Conservation (phyloP, 1,140 invertebrate genomes). For the Carposina sasakii region DNA sequence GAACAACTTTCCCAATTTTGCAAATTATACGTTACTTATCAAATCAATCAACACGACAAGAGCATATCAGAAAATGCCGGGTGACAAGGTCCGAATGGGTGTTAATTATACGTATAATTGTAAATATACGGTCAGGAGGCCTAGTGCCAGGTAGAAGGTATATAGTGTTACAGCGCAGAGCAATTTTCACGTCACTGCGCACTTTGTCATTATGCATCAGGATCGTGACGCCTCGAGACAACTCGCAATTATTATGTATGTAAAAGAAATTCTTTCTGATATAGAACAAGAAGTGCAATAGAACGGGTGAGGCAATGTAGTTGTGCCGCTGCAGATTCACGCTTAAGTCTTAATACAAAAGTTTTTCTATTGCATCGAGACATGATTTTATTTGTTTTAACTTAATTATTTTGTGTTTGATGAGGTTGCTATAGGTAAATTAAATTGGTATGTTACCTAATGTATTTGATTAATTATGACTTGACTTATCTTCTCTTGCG, state of each 20-base stretch:
- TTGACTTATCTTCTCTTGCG: no score
- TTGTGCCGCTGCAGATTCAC: no score
- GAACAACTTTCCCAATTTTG: no score
- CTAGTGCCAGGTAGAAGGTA: constrained; percentile 9
- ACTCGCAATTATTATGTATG: constrained; percentile 71
- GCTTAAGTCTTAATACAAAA: no score
- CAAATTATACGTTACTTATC: no score
- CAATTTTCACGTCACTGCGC: constrained; percentile 69
- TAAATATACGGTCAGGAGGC: constrained; percentile 11
- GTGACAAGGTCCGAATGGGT: not conserved
- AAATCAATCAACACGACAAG: no score
- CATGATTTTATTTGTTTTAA: no score
- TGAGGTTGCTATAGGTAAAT: no score
- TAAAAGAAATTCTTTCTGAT: constrained; percentile 68
- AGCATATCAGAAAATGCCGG: not conserved
- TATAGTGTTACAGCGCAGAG: constrained; percentile 41
- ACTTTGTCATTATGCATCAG: constrained; percentile 71
- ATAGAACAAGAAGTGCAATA: constrained; percentile 37
- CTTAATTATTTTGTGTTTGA: no score
- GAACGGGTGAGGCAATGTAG: constrained; percentile 11
- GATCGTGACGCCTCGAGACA: constrained; percentile 70
- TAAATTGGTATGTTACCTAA: no score
- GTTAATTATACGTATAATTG: constrained; percentile 17
- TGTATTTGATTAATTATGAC: no score
- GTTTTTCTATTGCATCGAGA: no score